A percentile compares a stretch with the other conserved stretches of the same genome.
These are phyloP conservation scores for Hucho hucho DNA, from an alignment of 2,113 vertebrate genomes.

Conservation along the genomic window DNA sequence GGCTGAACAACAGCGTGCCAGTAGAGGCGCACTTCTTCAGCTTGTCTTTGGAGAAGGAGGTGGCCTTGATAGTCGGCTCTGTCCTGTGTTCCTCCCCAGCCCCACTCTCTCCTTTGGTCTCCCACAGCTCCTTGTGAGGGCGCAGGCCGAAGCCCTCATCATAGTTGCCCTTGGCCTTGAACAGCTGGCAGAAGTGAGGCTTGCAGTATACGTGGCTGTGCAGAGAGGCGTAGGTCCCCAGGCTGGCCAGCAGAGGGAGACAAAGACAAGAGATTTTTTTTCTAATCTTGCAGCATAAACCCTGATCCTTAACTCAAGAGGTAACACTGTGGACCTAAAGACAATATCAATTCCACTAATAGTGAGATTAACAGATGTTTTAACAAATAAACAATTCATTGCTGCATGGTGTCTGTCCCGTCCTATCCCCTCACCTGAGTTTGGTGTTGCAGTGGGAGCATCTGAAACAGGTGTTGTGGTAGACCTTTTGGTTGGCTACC, in stretches of 20 bases:
- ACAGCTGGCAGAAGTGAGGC: constrained; percentile 95
- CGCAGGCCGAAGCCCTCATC: constrained; percentile 98
- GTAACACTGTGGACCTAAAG: no score
- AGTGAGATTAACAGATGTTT: no score
- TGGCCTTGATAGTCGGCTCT: background rate
- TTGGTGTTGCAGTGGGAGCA: constrained; percentile 94
- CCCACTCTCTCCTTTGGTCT: constrained; percentile 70
- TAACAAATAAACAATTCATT: no score
- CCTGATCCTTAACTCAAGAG: no score
- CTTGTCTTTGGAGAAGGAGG: background rate
- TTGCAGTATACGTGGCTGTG: constrained; percentile 94
- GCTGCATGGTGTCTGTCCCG: no score
- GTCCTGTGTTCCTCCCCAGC: constrained; percentile 57
- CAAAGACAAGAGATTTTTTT: background rate
- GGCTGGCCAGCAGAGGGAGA: constrained; percentile 64
- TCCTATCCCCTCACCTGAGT: constrained; percentile 80
- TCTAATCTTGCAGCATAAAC: background rate
- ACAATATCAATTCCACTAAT: no score
- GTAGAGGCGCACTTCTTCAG: constrained; percentile 34
- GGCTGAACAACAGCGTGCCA: constrained; percentile 65
- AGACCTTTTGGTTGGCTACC: constrained; percentile 92
- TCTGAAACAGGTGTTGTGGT: constrained; percentile 93
- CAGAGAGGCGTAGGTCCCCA: constrained; percentile 91
- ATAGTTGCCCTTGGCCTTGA: constrained; percentile 97
- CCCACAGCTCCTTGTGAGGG: constrained; percentile 94